Conservation (phyloP, 2,888 invertebrate species). For the Leptogaster cylindrica region DNA sequence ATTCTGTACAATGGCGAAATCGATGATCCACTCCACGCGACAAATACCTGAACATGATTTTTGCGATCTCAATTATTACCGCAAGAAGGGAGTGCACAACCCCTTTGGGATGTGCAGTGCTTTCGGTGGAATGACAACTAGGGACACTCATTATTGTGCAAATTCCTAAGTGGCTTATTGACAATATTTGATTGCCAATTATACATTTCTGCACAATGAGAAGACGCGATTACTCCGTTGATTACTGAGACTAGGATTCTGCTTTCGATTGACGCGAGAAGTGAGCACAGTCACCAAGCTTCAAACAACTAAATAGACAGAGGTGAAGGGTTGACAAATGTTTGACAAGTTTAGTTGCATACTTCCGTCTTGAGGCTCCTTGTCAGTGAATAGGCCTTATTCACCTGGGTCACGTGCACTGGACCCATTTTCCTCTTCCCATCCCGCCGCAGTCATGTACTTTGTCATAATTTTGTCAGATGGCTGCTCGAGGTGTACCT, state of each 20-base stretch:
- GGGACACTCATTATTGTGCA: constrained; percentile 30
- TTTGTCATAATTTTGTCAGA: constrained; percentile 34
- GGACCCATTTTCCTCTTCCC: constrained; percentile 18
- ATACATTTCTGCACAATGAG: constrained; percentile 27
- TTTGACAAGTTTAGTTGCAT: constrained; percentile 8
- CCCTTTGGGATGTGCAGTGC: not conserved
- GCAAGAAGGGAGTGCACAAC: constrained; percentile 6
- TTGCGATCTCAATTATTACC: constrained; percentile 28
- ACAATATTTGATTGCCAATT: constrained; percentile 37
- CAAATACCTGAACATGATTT: constrained; percentile 31
- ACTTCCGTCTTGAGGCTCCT: constrained; percentile 8
- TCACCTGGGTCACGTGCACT: constrained; percentile 22
- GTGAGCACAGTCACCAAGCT: not conserved
- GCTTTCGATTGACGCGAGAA: not conserved
- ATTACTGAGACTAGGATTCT: too few relatives aligned
- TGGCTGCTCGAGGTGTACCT: constrained; percentile 23
- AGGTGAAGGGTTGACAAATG: not conserved
- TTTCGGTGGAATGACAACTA: constrained; percentile 2
- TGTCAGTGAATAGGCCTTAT: not conserved
- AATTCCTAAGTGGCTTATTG: constrained; percentile 31
- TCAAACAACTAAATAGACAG: not conserved
- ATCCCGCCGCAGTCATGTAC: not conserved
- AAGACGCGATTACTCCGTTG: not conserved
- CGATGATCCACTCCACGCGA: constrained; percentile 28
- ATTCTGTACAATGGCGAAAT: constrained; percentile 13